Conservation (phyloP, 2,113 vertebrate genomes). For the Cisticola juncidis region DNA sequence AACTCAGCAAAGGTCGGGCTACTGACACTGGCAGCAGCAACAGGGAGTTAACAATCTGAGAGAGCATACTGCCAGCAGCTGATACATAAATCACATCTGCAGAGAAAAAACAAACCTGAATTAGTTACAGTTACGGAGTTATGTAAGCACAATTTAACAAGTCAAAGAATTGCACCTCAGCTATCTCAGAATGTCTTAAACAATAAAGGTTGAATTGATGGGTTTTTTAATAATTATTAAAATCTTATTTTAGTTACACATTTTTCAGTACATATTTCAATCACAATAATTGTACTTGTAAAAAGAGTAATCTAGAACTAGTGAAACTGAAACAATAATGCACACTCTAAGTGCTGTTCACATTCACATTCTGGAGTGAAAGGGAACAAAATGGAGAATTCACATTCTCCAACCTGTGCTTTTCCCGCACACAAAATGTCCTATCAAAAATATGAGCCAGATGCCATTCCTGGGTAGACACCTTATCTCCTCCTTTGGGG, state of each 20-base stretch:
- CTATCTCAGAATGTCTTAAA: not conserved
- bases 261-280: not conserved
- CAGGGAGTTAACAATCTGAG: constrained; percentile 91
- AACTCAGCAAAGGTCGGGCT: constrained; percentile 88
- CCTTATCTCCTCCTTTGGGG: not conserved
- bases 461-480: not conserved
- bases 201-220: not conserved
- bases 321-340: not conserved
- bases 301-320: not conserved
- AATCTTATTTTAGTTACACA: not conserved
- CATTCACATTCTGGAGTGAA: not conserved
- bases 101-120: not conserved
- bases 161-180: not conserved
- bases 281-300: not conserved
- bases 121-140: not conserved
- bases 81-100: constrained; percentile 95
- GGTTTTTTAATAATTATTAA: not conserved
- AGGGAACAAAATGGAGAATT: not conserved
- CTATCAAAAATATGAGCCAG: not conserved
- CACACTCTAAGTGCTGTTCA: not conserved
- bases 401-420: not conserved
- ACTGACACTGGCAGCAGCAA: constrained; percentile 91
- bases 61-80: constrained; percentile 96
- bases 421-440: not conserved
- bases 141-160: not conserved